phyloP scores from a whole-genome alignment of 2,888 invertebrate genomes.

The Saturnia japonica region DNA sequence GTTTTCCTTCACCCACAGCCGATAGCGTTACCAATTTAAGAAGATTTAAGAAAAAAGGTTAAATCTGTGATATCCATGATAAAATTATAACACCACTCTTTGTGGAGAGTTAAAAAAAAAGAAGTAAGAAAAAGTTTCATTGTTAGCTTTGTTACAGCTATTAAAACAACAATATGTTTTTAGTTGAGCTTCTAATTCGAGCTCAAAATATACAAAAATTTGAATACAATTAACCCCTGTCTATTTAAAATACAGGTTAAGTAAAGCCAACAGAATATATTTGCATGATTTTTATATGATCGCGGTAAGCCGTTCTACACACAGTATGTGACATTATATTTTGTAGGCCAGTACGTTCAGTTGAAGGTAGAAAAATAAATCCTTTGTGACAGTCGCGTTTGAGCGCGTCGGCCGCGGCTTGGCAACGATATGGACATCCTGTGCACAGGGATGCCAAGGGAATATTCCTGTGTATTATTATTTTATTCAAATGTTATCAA shows the following conservation, averaged over 20 bases:
- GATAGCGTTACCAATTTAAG: too few species aligned
- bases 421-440: conserved; percentile 12
- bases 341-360: not conserved
- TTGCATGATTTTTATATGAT: conserved; percentile 16
- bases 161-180: not conserved
- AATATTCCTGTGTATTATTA: not conserved
- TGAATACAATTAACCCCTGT: not conserved
- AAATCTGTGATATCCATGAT: too few species aligned
- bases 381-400: conserved; percentile 13
- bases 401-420: conserved; percentile 8
- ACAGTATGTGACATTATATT: not conserved
- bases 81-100: too few species aligned
- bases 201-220: not conserved
- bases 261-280: conserved; percentile 7
- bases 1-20: too few species aligned
- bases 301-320: not conserved
- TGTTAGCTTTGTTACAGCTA: too few species aligned
- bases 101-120: too few species aligned
- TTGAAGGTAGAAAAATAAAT: conserved; percentile 13
- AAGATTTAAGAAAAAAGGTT: too few species aligned
- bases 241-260: conserved; percentile 1
- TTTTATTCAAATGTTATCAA: too few species aligned
- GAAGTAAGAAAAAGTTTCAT: too few species aligned
- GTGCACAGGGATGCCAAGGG: not conserved
- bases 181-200: not conserved